phyloP scores from a whole-genome alignment of 2,797 vertebrate species.

The Synanceia verrucosa region DNA sequence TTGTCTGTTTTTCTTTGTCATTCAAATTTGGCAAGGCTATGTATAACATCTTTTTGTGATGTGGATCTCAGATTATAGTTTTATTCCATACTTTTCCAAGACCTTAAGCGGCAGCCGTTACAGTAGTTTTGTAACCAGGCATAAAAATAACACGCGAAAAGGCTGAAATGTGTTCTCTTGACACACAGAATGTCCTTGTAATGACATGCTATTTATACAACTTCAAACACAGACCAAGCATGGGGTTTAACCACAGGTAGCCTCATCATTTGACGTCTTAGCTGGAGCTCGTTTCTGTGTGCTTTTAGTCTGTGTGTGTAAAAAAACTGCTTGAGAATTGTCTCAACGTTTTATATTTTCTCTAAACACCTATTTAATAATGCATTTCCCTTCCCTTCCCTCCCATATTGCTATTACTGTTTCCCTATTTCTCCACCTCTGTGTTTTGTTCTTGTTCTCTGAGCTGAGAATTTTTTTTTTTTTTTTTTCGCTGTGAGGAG shows the following conservation, averaged over 20 bases:
- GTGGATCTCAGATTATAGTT: too few species aligned
- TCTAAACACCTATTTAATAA: background rate
- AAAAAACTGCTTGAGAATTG: background rate
- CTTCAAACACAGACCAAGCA: background rate
- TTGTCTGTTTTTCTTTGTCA: too few species aligned
- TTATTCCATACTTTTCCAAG: too few species aligned
- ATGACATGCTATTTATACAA: background rate
- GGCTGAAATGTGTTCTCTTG: background rate
- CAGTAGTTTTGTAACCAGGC: too few species aligned
- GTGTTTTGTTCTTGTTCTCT: slow-evolving; percentile 4
- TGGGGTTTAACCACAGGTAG: background rate
- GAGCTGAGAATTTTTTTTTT: slow-evolving; percentile 21
- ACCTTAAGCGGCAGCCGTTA: too few species aligned
- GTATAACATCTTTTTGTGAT: too few species aligned
- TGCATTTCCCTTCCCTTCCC: background rate
- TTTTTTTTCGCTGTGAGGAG: background rate
- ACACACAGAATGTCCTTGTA: background rate
- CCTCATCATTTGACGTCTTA: background rate
- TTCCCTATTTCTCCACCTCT: background rate
- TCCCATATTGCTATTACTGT: background rate
- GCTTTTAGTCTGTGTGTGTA: background rate
- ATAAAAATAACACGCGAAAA: background rate
- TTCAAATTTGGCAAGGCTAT: too few species aligned
- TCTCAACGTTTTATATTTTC: background rate
- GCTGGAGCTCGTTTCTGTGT: background rate